phyloP scores from a whole-genome alignment of 2,888 invertebrate genomes.

The Boloria euphrosyne region DNA sequence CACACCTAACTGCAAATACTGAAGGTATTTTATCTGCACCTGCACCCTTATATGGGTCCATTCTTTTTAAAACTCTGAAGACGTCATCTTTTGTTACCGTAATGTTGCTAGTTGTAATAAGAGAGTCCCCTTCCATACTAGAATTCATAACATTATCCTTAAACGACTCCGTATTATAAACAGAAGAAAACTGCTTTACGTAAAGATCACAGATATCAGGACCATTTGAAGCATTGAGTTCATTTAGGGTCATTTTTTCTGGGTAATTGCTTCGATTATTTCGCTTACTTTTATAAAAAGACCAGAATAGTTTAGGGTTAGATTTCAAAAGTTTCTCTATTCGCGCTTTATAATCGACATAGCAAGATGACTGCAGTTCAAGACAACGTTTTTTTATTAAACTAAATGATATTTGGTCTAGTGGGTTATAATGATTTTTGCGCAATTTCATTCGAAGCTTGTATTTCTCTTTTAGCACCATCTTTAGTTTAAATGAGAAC shows the following conservation, averaged over 20 bases:
- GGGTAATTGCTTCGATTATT: slow-evolving; percentile 12
- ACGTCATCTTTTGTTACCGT: not conserved
- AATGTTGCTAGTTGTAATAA: not conserved
- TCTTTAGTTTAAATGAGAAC: slow-evolving; percentile 14
- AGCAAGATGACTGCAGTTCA: slow-evolving; percentile 7
- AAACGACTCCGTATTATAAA: slow-evolving; percentile 5
- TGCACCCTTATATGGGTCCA: slow-evolving; percentile 17
- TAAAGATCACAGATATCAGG: slow-evolving; percentile 11
- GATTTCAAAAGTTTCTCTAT: slow-evolving; percentile 14
- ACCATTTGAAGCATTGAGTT: not conserved
- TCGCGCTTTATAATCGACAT: slow-evolving; percentile 5
- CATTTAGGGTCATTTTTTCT: slow-evolving; percentile 10
- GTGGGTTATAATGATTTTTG: slow-evolving; percentile 17
- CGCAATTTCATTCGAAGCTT: slow-evolving; percentile 21
- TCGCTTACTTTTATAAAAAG: slow-evolving; percentile 10
- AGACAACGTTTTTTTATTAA: slow-evolving; percentile 10
- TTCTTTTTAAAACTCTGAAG: slow-evolving; percentile 16
- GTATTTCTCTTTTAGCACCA: slow-evolving; percentile 16
- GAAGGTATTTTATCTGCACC: slow-evolving; percentile 16
- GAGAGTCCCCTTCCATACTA: not conserved
- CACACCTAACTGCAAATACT: not conserved
- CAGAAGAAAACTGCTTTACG: slow-evolving; percentile 5
- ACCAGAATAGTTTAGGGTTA: slow-evolving; percentile 21
- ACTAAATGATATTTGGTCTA: slow-evolving; percentile 3
- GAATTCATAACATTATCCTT: not conserved